Conservation (phyloP, 1,140 invertebrate genomes). For the Teleopsis dalmanni region DNA sequence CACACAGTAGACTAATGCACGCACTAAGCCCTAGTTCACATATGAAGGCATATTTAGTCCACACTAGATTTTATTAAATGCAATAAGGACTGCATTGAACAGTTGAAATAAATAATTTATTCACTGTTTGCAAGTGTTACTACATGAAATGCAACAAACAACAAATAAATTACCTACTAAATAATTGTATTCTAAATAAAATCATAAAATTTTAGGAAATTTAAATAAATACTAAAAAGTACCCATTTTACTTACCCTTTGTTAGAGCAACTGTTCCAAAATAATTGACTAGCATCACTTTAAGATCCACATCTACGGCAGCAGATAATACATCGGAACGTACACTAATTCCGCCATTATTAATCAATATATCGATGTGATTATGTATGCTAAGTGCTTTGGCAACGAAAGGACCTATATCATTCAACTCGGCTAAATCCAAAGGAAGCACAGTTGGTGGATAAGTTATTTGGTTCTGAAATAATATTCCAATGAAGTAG, state of each 20-base stretch:
- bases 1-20: no score
- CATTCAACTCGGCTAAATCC: conserved; percentile 67
- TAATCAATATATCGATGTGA: conserved; percentile 80
- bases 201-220: no score
- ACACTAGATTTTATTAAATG: no score
- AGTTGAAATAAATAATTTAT: no score
- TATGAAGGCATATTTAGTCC: no score
- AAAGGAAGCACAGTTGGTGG: conserved; percentile 68
- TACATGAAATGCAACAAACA: no score
- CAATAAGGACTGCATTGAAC: no score
- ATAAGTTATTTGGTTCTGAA: conserved; percentile 45
- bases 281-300: conserved; percentile 91
- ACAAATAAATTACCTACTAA: no score
- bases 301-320: conserved; percentile 73
- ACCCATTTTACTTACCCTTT: conserved; percentile 77
- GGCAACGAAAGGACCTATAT: conserved; percentile 54
- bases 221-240: no score
- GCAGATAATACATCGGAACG: conserved; percentile 72
- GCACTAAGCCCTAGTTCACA: no score
- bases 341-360: conserved; percentile 86
- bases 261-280: conserved; percentile 86
- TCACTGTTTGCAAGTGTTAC: no score
- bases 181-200: no score
- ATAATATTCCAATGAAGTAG: neutral
- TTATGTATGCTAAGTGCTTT: conserved; percentile 63